Conservation (phyloP, 2,797 vertebrate species). For the Acanthurus leucopareius region DNA sequence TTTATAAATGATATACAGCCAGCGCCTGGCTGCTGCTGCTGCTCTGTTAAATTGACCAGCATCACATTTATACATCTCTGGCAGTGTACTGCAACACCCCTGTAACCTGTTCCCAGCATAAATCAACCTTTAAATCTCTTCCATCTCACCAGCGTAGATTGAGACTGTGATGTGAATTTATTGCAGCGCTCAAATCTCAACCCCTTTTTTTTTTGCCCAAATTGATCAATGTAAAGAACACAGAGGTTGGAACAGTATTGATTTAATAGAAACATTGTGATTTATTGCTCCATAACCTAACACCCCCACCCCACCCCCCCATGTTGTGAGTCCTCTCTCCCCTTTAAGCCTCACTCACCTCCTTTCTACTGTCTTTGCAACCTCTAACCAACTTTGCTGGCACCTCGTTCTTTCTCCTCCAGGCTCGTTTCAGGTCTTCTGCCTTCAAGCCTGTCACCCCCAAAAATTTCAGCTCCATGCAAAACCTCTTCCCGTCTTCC, state of each 20-base stretch:
- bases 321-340: background rate
- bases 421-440: conserved; percentile 93
- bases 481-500: conserved; percentile 91
- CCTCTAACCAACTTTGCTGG: conserved; percentile 6
- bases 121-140: conserved; percentile 60
- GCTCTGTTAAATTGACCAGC: conserved; percentile 49
- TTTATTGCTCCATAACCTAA: conserved; percentile 40
- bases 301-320: background rate
- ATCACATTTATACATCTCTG: conserved; percentile 56
- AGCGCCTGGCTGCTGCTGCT: conserved; percentile 24
- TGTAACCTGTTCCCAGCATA: conserved; percentile 46
- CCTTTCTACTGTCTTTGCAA: background rate
- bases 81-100: conserved; percentile 32
- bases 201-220: conserved; percentile 24
- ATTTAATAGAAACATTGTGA: conserved; percentile 59
- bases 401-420: conserved; percentile 8
- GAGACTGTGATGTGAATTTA: conserved; percentile 64
- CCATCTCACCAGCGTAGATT: conserved; percentile 44
- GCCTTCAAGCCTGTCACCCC: conserved; percentile 92
- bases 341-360: background rate
- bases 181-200: conserved; percentile 65
- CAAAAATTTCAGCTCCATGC: conserved; percentile 96
- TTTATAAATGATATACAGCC: conserved; percentile 49
- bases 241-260: conserved; percentile 41
- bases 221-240: conserved; percentile 61